Evolutionary conservation across 1,140 invertebrate species (phyloP), one percentile per base, ranked within the genome.

Genomic region (Charaxes varanes): DNA sequence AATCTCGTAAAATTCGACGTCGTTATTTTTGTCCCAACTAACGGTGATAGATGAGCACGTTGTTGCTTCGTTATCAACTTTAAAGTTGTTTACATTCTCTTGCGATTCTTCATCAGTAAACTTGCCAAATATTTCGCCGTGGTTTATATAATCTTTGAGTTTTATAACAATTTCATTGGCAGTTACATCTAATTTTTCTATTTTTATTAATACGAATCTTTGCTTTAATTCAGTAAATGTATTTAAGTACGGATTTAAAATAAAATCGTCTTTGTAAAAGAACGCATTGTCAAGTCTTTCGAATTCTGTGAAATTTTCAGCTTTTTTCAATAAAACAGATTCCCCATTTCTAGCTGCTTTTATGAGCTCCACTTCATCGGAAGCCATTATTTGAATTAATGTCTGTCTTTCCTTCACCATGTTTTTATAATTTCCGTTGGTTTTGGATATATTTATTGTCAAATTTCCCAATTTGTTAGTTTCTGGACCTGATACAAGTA

Each of bases 141-240:
- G 32, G 35, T 69, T 73, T 22, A 38, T 22, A 40, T 45, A 73
- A 28, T 48, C 45, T 6, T 45, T 53, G 6, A 82, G 31, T 53
- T 73, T 82, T 30, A 82, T 41, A 16, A 62, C 53, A 33, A 79
- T 62, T 44, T 76, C 63, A 33, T 40, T 51, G 6, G 38, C 8
- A 6, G 67, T 69, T 2, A 82, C 43, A 36, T 82, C 65, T 4
- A 64, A 17, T 37, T 56, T 61, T 3, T 58, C 35, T 3, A 82
- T 52, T 64, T 76, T 79, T n/a, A 82, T 56, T 5, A 68, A 45
- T n/a, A 78, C 31, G 43, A 59, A 73, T 21, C 50, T 60, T 53
- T 77, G 77, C 12, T 56, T 45, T 11, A 37, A 16, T 3, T 35
- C 31, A 12, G 51, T 46, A 21, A 61, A 57, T 22, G 62, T 36